phyloP scores from a whole-genome alignment of 2,113 vertebrate species.

The Thomomys bottae region DNA sequence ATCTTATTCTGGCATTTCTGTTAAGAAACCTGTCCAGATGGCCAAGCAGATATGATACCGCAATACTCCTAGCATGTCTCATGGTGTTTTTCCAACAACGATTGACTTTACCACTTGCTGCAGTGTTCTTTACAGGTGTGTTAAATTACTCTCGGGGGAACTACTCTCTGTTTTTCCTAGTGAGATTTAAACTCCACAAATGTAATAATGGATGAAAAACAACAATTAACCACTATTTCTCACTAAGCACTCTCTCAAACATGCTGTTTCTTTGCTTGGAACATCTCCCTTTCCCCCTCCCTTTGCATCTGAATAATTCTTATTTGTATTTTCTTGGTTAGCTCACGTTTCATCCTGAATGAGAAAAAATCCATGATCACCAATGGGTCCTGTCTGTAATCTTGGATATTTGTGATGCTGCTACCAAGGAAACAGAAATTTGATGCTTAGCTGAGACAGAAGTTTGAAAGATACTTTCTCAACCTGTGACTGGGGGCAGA shows the following conservation, averaged over 20 bases:
- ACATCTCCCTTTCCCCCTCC: background rate
- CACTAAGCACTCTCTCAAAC: background rate
- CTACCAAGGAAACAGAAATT: no score
- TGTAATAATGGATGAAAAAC: conserved; percentile 7
- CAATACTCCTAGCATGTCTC: background rate
- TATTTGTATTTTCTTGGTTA: background rate
- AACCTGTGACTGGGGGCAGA: no score
- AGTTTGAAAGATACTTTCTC: no score
- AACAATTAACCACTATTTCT: background rate
- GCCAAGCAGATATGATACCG: background rate
- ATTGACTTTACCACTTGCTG: background rate
- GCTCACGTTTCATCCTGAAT: background rate
- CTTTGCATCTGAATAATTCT: background rate
- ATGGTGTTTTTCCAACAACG: background rate
- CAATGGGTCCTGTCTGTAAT: no score
- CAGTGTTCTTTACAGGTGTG: conserved; percentile 20
- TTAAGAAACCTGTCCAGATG: conserved; percentile 39
- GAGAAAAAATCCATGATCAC: background rate
- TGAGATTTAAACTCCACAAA: conserved; percentile 22
- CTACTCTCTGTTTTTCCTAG: background rate
- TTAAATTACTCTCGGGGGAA: background rate
- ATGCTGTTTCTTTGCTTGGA: background rate
- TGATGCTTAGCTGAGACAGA: no score
- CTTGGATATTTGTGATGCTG: no score
- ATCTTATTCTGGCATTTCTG: conserved; percentile 11